Base-by-base conservation (phyloP, 1,140 invertebrate species). In the Bilobella aurantiaca region DNA sequence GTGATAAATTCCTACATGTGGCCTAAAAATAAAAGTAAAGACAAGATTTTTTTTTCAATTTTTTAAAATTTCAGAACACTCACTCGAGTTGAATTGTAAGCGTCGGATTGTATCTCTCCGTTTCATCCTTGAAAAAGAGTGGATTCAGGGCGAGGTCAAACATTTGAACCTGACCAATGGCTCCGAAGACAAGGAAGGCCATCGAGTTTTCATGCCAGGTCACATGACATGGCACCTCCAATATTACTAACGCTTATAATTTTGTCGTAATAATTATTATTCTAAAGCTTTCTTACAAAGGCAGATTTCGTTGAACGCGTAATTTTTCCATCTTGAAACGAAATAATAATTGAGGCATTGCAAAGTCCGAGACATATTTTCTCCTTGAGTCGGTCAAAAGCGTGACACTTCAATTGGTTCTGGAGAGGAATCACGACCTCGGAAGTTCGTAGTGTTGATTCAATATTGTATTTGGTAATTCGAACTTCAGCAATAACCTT, bases 121-220 rank as follows among this genome's bases (percentile, higher is more conserved):
- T 23, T 18, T 53, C 14, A 23, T 53, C 49, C 25, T 29, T 30
- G 1, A 71, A 58, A 2, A 71, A 58, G 8, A 71, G n/a, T 1
- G 69, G 69, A 30, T 37, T 71, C 21, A 71, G 47, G 12, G 69
- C 69, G 25, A 68, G 64, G 46, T 71, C 69, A 62, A 71, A 71
- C 56, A 71, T 42, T 59, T 71, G 69, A 61, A 62, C 68, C 23
- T 68, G 66, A 21, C 69, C 66, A 14, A 62, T 53, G 28, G 66
- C 66, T 30, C 69, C 69, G 1, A 62, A 62, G 16, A 64, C 67
- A 25, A 71, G 62, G 3, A 71, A 21, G 21, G 69, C 23, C 28
- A 57, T 62, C 3, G 64, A 53, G 64, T 71, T 63, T 57, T 62
- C 56, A 59, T 71, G 69, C 69, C 69, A 71, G 28, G 47, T 58